Evolutionary conservation across 1,140 invertebrate genomes (phyloP).

Genomic region (Pantala flavescens): DNA sequence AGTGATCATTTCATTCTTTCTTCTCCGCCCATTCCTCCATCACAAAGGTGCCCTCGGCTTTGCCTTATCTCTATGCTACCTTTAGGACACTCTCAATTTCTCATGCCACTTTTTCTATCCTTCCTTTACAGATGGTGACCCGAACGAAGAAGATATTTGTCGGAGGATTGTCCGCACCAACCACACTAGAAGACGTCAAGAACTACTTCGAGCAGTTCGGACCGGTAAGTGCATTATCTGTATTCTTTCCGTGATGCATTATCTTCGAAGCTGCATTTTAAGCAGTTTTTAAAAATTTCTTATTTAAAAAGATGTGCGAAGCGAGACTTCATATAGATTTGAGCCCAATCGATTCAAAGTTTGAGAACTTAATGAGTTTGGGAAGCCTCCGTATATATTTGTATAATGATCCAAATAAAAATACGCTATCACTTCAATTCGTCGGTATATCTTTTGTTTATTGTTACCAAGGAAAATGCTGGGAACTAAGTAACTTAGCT

Average conservation of each 20-base stretch:
- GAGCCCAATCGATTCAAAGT: too few species aligned
- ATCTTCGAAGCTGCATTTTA: neutral
- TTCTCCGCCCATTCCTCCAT: neutral
- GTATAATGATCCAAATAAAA: too few species aligned
- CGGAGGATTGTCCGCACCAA: slow-evolving; percentile 95
- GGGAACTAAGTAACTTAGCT: too few species aligned
- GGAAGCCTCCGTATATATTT: too few species aligned
- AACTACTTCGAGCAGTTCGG: slow-evolving; percentile 99
- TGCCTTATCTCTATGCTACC: neutral
- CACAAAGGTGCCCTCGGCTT: neutral
- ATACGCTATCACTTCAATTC: too few species aligned
- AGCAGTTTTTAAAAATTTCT: too few species aligned
- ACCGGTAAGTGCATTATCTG: slow-evolving; percentile 66
- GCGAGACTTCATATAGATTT: too few species aligned
- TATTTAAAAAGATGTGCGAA: too few species aligned
- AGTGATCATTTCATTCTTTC: neutral
- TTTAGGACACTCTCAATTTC: neutral
- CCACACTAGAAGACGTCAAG: slow-evolving; percentile 98
- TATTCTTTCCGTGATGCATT: neutral
- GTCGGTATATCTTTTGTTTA: too few species aligned
- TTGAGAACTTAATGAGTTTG: too few species aligned
- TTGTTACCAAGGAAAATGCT: too few species aligned
- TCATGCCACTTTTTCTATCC: slow-evolving; percentile 21
- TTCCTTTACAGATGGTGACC: slow-evolving; percentile 90
- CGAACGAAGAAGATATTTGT: slow-evolving; percentile 99